phyloP scores from a whole-genome alignment of 2,888 invertebrate genomes.

The Busseola fusca region DNA sequence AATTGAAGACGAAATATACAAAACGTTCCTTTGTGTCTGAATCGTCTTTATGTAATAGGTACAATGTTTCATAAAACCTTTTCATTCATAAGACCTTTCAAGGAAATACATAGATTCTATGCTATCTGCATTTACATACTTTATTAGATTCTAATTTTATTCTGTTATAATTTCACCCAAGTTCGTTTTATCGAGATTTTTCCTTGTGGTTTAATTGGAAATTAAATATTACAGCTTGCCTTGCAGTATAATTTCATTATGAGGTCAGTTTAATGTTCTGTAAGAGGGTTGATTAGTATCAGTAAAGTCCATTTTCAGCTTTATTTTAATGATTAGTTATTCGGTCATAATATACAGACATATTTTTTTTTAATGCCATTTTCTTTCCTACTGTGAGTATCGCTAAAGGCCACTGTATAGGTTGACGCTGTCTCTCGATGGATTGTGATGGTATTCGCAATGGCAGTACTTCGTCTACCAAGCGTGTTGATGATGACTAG shows the following conservation, averaged over 20 bases:
- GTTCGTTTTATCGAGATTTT: slow-evolving; percentile 35
- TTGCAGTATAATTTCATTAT: slow-evolving; percentile 45
- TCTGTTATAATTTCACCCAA: slow-evolving; percentile 24
- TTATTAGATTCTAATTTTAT: slow-evolving; percentile 44
- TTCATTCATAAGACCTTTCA: slow-evolving; percentile 17
- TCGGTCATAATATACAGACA: neutral
- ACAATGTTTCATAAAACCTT: slow-evolving; percentile 22
- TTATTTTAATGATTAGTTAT: slow-evolving; percentile 24
- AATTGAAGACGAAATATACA: slow-evolving; percentile 37
- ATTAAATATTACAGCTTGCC: slow-evolving; percentile 49
- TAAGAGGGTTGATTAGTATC: slow-evolving; percentile 38
- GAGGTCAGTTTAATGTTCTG: slow-evolving; percentile 44
- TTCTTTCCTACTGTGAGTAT: neutral
- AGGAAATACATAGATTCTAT: slow-evolving; percentile 12
- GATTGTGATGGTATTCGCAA: neutral
- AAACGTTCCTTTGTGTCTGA: slow-evolving; percentile 42
- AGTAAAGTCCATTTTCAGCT: slow-evolving; percentile 25
- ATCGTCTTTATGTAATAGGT: slow-evolving; percentile 46
- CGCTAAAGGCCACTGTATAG: neutral
- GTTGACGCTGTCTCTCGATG: neutral
- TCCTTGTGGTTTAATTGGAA: slow-evolving; percentile 43
- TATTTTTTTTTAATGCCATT: neutral
- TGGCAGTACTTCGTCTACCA: neutral
- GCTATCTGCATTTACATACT: slow-evolving; percentile 22
- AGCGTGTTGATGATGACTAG: neutral